These are phyloP conservation scores for Cirrhinus mrigala DNA, from an alignment of 2,797 vertebrate genomes.

Conservation along the genomic window DNA sequence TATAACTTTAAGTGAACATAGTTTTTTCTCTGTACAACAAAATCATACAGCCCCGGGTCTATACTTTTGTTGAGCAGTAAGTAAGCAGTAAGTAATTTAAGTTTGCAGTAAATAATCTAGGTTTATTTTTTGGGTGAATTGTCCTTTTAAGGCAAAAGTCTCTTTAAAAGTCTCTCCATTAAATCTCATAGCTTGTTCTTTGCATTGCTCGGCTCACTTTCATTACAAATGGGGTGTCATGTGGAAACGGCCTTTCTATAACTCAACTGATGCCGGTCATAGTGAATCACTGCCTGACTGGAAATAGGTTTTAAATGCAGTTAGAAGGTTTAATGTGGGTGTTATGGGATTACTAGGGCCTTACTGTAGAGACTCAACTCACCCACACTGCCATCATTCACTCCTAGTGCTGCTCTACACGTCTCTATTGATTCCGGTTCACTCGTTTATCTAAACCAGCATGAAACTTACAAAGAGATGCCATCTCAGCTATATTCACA, in stretches of 20 bases:
- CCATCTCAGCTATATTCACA: conserved; percentile 2
- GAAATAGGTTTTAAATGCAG: conserved; percentile 62
- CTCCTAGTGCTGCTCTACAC: conserved; percentile 13
- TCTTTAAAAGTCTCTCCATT: background rate
- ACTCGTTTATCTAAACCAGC: conserved; percentile 37
- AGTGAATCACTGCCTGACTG: conserved; percentile 56
- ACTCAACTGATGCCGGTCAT: conserved; percentile 44
- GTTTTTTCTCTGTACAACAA: background rate
- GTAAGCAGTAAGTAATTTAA: background rate
- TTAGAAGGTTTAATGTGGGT: conserved; percentile 55
- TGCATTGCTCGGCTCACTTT: background rate
- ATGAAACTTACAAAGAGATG: conserved; percentile 27
- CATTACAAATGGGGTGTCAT: background rate
- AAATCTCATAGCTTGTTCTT: background rate
- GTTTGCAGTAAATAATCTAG: background rate
- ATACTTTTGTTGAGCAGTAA: background rate
- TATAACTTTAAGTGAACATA: background rate
- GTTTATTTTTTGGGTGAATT: background rate
- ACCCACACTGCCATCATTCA: conserved; percentile 28
- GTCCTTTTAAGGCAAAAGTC: background rate
- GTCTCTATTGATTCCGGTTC: conserved; percentile 49
- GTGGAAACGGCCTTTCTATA: conserved; percentile 32
- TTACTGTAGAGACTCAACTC: conserved; percentile 25
- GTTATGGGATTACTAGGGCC: conserved; percentile 50
- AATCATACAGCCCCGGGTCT: background rate